Evolutionary conservation across 2,113 vertebrate species (phyloP).

Genomic region (Phalacrocorax carbo): DNA sequence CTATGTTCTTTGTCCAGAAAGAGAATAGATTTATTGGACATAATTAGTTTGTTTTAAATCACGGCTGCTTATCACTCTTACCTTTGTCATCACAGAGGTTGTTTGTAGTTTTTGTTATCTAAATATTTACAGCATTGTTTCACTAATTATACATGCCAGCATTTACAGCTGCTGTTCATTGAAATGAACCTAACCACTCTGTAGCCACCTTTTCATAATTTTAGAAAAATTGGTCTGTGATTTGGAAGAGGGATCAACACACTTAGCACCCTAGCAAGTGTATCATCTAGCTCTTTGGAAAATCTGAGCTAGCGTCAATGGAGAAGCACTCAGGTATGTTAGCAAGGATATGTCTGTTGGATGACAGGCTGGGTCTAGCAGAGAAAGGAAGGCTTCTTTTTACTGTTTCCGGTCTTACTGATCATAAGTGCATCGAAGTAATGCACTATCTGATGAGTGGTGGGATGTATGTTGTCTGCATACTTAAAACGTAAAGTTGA

Average conservation of each 20-base stretch:
- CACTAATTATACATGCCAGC: neutral
- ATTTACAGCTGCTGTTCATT: conserved; percentile 29
- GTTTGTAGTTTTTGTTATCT: conserved; percentile 10
- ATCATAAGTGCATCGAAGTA: neutral
- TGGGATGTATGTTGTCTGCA: neutral
- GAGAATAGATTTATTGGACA: neutral
- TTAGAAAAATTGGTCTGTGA: neutral
- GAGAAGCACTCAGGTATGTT: neutral
- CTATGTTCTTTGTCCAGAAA: conserved; percentile 47
- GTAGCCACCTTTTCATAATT: neutral
- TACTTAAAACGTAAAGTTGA: neutral
- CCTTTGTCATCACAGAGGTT: conserved; percentile 33
- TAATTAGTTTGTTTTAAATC: conserved; percentile 45
- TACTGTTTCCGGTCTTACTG: neutral
- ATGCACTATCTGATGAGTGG: neutral
- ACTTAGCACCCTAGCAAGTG: neutral
- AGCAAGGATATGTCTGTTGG: neutral
- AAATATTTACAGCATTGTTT: conserved; percentile 30
- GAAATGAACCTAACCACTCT: neutral
- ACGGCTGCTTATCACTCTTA: conserved; percentile 22
- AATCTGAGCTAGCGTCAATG: accelerated
- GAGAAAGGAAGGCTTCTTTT: neutral
- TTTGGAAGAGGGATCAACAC: neutral
- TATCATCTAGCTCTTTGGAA: neutral
- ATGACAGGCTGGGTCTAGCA: neutral